Evolutionary conservation across 2,113 vertebrate species (phyloP).

Genomic region (Hypomesus transpacificus): DNA sequence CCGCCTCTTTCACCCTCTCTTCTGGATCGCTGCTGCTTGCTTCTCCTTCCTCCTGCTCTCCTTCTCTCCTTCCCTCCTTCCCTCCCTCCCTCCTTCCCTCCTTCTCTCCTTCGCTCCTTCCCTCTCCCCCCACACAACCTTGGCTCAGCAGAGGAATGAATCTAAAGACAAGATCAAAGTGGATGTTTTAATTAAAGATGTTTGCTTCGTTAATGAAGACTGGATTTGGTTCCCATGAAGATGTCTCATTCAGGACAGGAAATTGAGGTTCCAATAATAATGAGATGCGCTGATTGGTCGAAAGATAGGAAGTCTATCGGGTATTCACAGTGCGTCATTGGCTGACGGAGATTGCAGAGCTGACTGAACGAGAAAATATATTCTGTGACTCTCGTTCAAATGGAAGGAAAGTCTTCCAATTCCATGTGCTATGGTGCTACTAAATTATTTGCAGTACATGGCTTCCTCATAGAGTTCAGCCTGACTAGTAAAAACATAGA

Average conservation of each 20-base stretch:
- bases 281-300: conserved; percentile 58
- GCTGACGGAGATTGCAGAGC: background rate
- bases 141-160: conserved; percentile 60
- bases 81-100: conserved; percentile 12
- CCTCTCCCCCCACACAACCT: conserved; percentile 31
- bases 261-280: conserved; percentile 62
- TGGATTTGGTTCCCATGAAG: conserved; percentile 69
- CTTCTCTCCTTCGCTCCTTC: conserved; percentile 3
- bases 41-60: conserved; percentile 2
- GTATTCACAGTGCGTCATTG: conserved; percentile 33
- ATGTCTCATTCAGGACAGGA: conserved; percentile 55
- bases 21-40: background rate
- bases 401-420: too few species aligned
- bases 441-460: too few species aligned
- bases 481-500: too few species aligned
- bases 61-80: background rate
- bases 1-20: background rate
- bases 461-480: too few species aligned
- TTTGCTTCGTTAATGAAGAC: conserved; percentile 68
- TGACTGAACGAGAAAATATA: too few species aligned
- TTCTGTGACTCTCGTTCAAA: too few species aligned
- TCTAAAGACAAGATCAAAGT: conserved; percentile 66
- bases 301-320: conserved; percentile 40
- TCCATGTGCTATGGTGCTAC: too few species aligned
- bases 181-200: conserved; percentile 78